A percentile compares a stretch with the other conserved stretches of the same genome.
phyloP scores from a whole-genome alignment of 2,113 vertebrate genomes.

The Caracal caracal region DNA sequence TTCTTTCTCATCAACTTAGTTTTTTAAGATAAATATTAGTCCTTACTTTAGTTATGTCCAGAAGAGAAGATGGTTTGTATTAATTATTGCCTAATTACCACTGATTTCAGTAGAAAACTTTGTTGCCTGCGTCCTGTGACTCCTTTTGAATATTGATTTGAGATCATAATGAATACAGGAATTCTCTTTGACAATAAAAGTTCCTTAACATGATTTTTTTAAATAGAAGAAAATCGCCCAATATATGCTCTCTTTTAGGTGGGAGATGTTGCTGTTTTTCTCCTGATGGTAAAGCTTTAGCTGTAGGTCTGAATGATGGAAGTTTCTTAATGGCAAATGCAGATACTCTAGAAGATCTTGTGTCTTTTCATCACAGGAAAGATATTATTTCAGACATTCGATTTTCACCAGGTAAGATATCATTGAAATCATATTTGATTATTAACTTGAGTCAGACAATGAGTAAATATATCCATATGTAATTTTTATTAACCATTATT shows the following conservation, averaged over 20 bases:
- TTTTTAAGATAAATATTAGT: constrained; percentile 1
- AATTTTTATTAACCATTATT: constrained; percentile 4
- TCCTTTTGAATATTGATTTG: constrained; percentile 17
- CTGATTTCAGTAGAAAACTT: constrained; percentile 34
- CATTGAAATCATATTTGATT: constrained; percentile 3
- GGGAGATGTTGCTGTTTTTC: constrained; percentile 99
- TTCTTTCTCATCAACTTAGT: constrained; percentile 16
- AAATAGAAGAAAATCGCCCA: background rate
- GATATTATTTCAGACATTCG: constrained; percentile 98
- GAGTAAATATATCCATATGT: background rate
- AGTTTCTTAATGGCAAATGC: constrained; percentile 98
- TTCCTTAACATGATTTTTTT: background rate
- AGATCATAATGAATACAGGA: background rate
- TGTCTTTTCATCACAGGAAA: constrained; percentile 98
- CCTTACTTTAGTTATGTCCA: background rate
- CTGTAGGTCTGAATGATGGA: constrained; percentile 96
- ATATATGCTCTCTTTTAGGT: constrained; percentile 84
- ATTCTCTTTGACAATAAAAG: constrained; percentile 11
- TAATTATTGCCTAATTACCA: background rate
- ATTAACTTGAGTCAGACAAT: background rate
- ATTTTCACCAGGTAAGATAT: constrained; percentile 94
- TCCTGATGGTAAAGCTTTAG: constrained; percentile 97
- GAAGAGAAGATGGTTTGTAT: background rate
- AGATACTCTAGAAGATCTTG: constrained; percentile 97
- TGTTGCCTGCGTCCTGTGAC: background rate